A percentile compares a stretch with the other conserved stretches of the same genome.
phyloP scores from a whole-genome alignment of 2,888 invertebrate species.

The Plebejus anna region DNA sequence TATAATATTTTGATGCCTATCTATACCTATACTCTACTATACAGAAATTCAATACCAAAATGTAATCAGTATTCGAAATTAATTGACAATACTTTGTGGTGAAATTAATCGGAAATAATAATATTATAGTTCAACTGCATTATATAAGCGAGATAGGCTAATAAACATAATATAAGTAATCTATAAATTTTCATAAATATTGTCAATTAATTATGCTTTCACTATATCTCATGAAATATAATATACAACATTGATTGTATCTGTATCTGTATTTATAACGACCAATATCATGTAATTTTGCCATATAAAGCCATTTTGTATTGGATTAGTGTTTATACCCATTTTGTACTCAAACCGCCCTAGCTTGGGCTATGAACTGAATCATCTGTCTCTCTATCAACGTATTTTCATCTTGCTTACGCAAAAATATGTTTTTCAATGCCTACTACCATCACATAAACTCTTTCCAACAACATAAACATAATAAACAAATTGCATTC shows the following conservation, averaged over 20 bases:
- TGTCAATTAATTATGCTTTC: constrained; percentile 15
- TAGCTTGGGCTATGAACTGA: not conserved
- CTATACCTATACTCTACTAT: constrained; percentile 14
- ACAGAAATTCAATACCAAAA: not conserved
- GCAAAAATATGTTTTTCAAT: not conserved
- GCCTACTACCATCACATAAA: not conserved
- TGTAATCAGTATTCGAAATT: not conserved
- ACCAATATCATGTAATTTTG: constrained; percentile 27
- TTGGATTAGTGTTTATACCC: constrained; percentile 34
- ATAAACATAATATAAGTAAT: too few species aligned
- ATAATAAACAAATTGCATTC: not conserved
- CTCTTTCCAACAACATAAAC: not conserved
- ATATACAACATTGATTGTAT: not conserved
- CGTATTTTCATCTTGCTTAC: not conserved
- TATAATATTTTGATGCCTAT: constrained; percentile 27
- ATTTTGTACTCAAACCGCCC: constrained; percentile 32
- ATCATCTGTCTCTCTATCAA: not conserved
- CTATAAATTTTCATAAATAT: not conserved
- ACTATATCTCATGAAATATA: constrained; percentile 3
- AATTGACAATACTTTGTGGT: constrained; percentile 15
- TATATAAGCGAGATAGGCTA: not conserved
- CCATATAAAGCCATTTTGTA: constrained; percentile 27
- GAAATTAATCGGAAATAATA: not conserved
- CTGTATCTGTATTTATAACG: not conserved
- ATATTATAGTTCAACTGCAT: not conserved